phyloP scores from a whole-genome alignment of 2,888 invertebrate species.

The Zhengitettix transpicula region DNA sequence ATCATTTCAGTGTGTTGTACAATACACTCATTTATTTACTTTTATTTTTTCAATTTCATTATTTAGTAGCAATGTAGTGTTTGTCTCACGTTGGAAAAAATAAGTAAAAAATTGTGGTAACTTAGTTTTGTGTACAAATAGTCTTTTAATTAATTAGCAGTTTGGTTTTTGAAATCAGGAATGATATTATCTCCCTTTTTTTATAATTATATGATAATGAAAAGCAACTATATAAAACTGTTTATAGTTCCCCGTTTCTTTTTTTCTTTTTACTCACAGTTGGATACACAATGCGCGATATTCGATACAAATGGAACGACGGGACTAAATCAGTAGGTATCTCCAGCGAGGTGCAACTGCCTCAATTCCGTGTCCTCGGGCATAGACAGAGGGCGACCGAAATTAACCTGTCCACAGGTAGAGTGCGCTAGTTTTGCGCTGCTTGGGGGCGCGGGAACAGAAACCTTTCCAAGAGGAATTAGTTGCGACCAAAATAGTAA shows the following conservation, averaged over 20 bases:
- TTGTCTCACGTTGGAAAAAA: no score
- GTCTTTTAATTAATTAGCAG: neutral
- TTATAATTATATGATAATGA: neutral
- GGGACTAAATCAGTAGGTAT: constrained; percentile 86
- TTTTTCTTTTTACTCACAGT: constrained; percentile 39
- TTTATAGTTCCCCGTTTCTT: constrained; percentile 11
- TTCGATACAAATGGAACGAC: constrained; percentile 92
- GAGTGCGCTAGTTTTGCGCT: constrained; percentile 18
- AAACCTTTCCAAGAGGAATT: no score
- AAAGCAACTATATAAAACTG: constrained; percentile 5
- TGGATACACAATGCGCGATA: constrained; percentile 96
- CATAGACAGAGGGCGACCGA: constrained; percentile 88
- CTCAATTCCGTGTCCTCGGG: constrained; percentile 92
- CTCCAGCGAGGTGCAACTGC: constrained; percentile 88
- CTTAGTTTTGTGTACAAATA: no score
- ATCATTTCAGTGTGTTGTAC: no score
- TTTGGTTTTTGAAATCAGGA: constrained; percentile 1
- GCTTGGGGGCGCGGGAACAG: constrained; percentile 12
- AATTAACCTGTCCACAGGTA: constrained; percentile 93
- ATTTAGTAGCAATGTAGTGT: no score
- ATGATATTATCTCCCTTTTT: neutral
- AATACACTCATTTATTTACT: neutral
- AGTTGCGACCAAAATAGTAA: no score
- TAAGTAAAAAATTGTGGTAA: no score
- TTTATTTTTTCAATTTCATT: neutral